These are phyloP conservation scores for Oncorhynchus clarkii DNA, from an alignment of 2,113 vertebrate genomes.

Conservation along the genomic window DNA sequence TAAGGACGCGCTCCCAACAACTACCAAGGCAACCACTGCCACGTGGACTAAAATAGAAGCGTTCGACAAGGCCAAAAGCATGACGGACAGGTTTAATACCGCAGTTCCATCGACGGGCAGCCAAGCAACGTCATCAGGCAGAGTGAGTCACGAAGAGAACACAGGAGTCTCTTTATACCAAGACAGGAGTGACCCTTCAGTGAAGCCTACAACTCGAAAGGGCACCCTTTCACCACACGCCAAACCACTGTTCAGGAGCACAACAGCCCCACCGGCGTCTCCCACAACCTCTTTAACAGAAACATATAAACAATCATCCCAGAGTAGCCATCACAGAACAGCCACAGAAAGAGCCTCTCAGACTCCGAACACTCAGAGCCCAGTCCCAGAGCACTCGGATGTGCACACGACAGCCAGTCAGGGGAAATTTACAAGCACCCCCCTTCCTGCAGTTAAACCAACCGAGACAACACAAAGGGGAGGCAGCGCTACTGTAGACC, in stretches of 20 bases:
- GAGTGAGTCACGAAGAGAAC: constrained; percentile 53
- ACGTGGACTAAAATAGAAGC: constrained; percentile 45
- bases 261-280: constrained; percentile 19
- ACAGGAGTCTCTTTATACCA: constrained; percentile 32
- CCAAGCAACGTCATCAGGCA: constrained; percentile 54
- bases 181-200: constrained; percentile 7
- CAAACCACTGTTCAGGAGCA: constrained; percentile 29
- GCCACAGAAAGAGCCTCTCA: not conserved
- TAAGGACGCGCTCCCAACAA: constrained; percentile 15
- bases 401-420: constrained; percentile 17
- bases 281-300: constrained; percentile 34
- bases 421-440: constrained; percentile 26
- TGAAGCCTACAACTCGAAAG: constrained; percentile 21
- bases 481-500: constrained; percentile 5
- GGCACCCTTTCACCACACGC: not conserved
- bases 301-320: constrained; percentile 10
- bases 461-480: constrained; percentile 20
- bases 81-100: constrained; percentile 35
- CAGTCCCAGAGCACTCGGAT: not conserved
- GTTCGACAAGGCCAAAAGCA: constrained; percentile 17
- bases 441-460: constrained; percentile 29
- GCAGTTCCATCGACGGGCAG: constrained; percentile 46
- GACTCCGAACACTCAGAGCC: not conserved
- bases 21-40: constrained; percentile 19
- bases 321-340: not conserved